These are phyloP conservation scores for Drosophila borealis DNA, from an alignment of 2,888 invertebrate species.

Conservation along the genomic window DNA sequence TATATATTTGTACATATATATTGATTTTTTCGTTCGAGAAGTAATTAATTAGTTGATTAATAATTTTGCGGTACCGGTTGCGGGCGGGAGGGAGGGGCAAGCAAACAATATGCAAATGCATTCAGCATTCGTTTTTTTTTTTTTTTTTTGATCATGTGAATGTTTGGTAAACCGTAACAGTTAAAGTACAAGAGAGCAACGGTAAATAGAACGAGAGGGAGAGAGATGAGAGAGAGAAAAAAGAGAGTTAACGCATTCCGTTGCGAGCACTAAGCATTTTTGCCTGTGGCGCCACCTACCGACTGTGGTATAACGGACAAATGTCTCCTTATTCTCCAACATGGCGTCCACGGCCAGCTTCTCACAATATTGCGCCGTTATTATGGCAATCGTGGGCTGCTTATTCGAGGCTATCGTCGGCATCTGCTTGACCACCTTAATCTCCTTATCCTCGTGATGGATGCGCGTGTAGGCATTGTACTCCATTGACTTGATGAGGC, in stretches of 20 bases:
- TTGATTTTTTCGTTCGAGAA: conserved; percentile 53
- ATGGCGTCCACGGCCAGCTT: conserved; percentile 99
- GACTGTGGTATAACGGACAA: conserved; percentile 97
- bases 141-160: conserved; percentile 6
- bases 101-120: conserved; percentile 63
- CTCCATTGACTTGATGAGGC: conserved; percentile 93
- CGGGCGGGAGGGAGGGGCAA: conserved; percentile 34
- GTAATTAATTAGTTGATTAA: conserved; percentile 37
- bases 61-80: conserved; percentile 27
- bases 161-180: conserved; percentile 23
- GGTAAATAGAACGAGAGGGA: conserved; percentile 25
- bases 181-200: conserved; percentile 62
- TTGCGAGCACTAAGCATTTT: conserved; percentile 9
- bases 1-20: conserved; percentile 23
- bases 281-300: conserved; percentile 88
- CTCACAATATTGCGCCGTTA: conserved; percentile 98
- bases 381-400: conserved; percentile 98
- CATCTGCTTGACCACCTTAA: conserved; percentile 96
- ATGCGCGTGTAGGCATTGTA: conserved; percentile 93
- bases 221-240: conserved; percentile 30
- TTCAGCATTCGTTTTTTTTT: conserved; percentile 32
- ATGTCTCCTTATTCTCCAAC: conserved; percentile 98
- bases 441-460: conserved; percentile 93
- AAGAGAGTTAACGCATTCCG: conserved; percentile 19
- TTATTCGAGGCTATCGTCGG: conserved; percentile 94